Base-by-base conservation (phyloP, 1,140 invertebrate species). In the Megathymus violae region DNA sequence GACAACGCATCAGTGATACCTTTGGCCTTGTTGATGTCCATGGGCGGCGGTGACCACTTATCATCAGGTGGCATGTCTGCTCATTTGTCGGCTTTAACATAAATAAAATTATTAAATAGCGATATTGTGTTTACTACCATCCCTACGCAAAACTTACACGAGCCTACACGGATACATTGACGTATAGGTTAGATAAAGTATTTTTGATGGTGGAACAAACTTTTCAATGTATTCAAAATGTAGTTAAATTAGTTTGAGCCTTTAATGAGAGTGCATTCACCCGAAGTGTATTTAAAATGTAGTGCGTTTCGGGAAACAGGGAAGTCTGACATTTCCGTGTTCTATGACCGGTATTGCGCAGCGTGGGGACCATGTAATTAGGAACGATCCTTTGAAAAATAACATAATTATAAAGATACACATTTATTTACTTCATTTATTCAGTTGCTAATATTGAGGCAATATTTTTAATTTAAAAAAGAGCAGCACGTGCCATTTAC, bases 221-320 rank as follows among this genome's bases (percentile, higher is more conserved):
- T 50, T 63, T 59, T 62, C 76, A 62, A 77, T 82, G 76, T 61
- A 74, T 44, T 51, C 15, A 62, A 67, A 67, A 71, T 47, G 62
- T 63, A 68, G 74, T 77, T 69, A 73, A 76, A 78, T 69, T 76
- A 67, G 66, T 67, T 62, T 56, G 63, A 67, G 79, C n/a, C 69
- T 85, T 85, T 89, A 88, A 88, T 88, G 83, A 89, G 85, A 82
- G 87, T 82, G 78, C 87, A 63, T 89, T 86, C 79, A 85, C 78
- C 85, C 41, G 43, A 67, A 59, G 52, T 63, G 59, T 67, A 75
- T 76, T 69, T 71, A 74, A 72, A 81, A 78, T 74, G 74, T 64
- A 74, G 70, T 85, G 77, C 74, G 75, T 86, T 86, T 84, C 78
- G 74, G 83, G 79, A 80, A 82, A 82, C 69, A 72, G 76, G 69